Percentiles rank a stretch among this genome's conserved stretches.
These are phyloP conservation scores for Bombus sylvicola DNA, from an alignment of 1,140 invertebrate genomes.

Conservation along the genomic window DNA sequence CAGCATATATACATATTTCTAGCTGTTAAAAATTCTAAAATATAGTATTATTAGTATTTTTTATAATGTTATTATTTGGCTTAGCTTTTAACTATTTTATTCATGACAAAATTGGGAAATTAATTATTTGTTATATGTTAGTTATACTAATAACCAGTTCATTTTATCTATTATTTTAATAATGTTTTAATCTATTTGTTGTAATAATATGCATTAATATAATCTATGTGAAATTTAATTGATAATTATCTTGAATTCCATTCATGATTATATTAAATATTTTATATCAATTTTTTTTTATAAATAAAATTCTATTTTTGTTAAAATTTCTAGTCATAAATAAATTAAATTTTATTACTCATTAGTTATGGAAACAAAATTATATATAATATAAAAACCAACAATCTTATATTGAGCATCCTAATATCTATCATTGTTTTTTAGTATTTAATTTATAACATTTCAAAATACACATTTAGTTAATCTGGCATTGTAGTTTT, in stretches of 20 bases:
- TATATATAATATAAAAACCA: not conserved
- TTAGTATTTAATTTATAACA: not conserved
- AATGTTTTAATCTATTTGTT: not conserved
- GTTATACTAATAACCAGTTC: not conserved
- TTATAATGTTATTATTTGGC: not conserved
- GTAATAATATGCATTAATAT: not conserved
- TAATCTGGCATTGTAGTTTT: not conserved
- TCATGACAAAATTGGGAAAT: not conserved
- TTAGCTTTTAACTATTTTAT: not conserved
- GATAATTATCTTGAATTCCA: not conserved
- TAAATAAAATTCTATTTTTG: not conserved
- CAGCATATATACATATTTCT: not conserved
- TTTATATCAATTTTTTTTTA: not conserved
- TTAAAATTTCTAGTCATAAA: not conserved
- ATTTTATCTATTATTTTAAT: not conserved
- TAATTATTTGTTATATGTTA: not conserved
- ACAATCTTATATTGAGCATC: not conserved
- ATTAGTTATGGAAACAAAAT: not conserved
- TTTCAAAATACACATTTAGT: not conserved
- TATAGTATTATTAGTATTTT: not conserved
- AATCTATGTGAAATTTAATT: not conserved
- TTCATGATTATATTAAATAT: no score
- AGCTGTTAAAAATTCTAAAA: not conserved
- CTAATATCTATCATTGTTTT: not conserved
- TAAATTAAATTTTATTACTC: not conserved